A percentile compares a stretch with the other conserved stretches of the same genome.
These are phyloP conservation scores for Chaenodraco wilsoni DNA, from an alignment of 2,797 vertebrate genomes.

Conservation along the genomic window DNA sequence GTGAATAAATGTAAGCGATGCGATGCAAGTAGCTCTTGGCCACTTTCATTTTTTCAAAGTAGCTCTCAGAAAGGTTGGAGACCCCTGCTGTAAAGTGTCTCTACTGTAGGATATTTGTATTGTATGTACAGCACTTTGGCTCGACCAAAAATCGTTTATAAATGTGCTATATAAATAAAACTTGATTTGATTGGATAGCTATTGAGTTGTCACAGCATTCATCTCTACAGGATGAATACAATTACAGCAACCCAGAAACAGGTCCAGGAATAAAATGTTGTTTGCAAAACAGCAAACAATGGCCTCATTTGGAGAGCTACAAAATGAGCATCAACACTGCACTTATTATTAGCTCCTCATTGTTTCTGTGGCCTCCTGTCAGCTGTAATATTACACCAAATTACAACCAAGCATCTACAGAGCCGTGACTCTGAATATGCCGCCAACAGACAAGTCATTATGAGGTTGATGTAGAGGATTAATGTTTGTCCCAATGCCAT, in stretches of 20 bases:
- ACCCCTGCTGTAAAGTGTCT: too few relatives aligned
- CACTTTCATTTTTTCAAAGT: too few relatives aligned
- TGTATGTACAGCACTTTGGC: too few relatives aligned
- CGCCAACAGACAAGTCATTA: constrained; percentile 12
- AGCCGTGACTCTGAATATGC: constrained; percentile 2
- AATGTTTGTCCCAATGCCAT: background rate
- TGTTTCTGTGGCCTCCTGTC: constrained; percentile 8
- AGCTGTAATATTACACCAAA: constrained; percentile 27
- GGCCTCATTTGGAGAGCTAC: constrained; percentile 26
- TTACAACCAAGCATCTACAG: constrained; percentile 3
- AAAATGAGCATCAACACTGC: constrained; percentile 25
- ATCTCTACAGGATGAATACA: constrained; percentile 28
- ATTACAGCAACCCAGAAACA: constrained; percentile 28
- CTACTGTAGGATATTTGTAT: too few relatives aligned
- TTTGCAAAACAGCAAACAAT: constrained; percentile 27
- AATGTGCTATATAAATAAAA: too few relatives aligned
- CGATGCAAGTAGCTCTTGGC: too few relatives aligned
- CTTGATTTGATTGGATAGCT: background rate
- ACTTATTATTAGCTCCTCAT: constrained; percentile 32
- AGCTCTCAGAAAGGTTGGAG: too few relatives aligned
- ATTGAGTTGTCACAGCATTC: constrained; percentile 38
- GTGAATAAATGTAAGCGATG: too few relatives aligned
- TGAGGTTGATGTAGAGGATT: constrained; percentile 12
- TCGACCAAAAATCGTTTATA: too few relatives aligned
- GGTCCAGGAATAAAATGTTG: constrained; percentile 23